Evolutionary conservation across 2,888 invertebrate species (phyloP), one percentile per base, ranked within the genome.

Genomic region (Chrysopilus asiliformis): DNA sequence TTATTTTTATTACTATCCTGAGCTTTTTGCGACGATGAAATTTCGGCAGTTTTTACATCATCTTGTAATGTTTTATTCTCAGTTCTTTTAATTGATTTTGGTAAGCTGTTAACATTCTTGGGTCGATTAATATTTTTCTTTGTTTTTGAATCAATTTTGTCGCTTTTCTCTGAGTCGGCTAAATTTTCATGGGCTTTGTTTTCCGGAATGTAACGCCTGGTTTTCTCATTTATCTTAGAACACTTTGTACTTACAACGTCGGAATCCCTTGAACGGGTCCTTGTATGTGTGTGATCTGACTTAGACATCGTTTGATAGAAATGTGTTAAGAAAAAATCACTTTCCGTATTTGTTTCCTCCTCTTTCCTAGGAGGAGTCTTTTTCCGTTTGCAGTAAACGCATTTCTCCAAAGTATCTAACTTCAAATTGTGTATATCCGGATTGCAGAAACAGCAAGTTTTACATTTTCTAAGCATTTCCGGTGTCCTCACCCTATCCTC

Each of bases 171-270:
- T 12, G 19, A 8, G 8, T 24, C 25, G 12, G 34, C 38, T 16
- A 8, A 10, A 10, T 22, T 22, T 22, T 10, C 8, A 15, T 32
- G 19, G 32, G 15, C 9, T 13, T 32, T 27, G 38, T 40, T 39
- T 33, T 47, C 43, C 10, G 41, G 40, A n/a, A 37, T 26, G 29
- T 36, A 37, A 19, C 43, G 39, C 19, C 36, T 39, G 20, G 45
- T 45, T 35, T 40, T 41, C 32, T 41, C 38, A 40, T 43, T 46
- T n/a, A 42, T 41, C 27, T 40, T 43, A 17, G 45, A 43, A 34
- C 46, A 46, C 38, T 46, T 43, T 15, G 40, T 41, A 29, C 43
- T 46, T n/a, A 43, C 36, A 4, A 40, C 39, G 32, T 46, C 46
- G 3, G 43, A 43, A 17, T 45, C 46, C 10, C 40, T 32, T 13